Evolutionary conservation across 2,113 vertebrate genomes (phyloP).

Genomic region (Misgurnus mizolepis): DNA sequence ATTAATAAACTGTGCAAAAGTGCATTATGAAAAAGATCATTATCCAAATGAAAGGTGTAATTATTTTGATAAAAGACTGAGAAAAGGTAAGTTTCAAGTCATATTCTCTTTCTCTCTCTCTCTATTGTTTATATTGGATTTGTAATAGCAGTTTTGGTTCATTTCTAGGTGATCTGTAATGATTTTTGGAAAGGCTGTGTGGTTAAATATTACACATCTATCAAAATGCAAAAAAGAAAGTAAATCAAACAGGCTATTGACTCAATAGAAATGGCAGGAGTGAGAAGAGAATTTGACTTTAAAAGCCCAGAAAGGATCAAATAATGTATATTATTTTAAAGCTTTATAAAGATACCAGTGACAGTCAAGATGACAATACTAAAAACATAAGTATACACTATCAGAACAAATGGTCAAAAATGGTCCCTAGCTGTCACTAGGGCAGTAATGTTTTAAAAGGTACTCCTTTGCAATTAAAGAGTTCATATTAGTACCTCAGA

Average conservation of each 20-base stretch:
- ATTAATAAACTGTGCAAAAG: slow-evolving; percentile 27
- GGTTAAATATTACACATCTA: background rate
- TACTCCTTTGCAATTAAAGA: too few species aligned
- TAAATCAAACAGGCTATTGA: background rate
- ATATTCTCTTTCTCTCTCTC: slow-evolving; percentile 13
- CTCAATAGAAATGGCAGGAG: background rate
- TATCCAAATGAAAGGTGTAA: background rate
- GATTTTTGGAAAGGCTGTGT: background rate
- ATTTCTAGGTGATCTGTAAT: background rate
- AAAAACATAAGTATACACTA: background rate
- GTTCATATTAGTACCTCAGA: too few species aligned
- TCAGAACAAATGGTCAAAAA: background rate
- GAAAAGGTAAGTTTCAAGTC: slow-evolving; percentile 16
- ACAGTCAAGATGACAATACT: background rate
- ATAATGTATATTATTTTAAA: background rate
- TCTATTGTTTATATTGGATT: background rate
- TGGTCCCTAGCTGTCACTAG: too few species aligned
- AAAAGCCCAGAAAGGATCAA: slow-evolving; percentile 1
- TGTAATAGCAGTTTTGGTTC: background rate
- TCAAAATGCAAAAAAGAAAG: background rate
- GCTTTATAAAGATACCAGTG: slow-evolving; percentile 26
- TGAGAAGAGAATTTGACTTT: slow-evolving; percentile 41
- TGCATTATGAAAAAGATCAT: slow-evolving; percentile 16
- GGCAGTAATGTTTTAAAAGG: too few species aligned
- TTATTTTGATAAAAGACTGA: background rate